phyloP scores from a whole-genome alignment of 2,797 vertebrate species.

The Acanthis flammea region DNA sequence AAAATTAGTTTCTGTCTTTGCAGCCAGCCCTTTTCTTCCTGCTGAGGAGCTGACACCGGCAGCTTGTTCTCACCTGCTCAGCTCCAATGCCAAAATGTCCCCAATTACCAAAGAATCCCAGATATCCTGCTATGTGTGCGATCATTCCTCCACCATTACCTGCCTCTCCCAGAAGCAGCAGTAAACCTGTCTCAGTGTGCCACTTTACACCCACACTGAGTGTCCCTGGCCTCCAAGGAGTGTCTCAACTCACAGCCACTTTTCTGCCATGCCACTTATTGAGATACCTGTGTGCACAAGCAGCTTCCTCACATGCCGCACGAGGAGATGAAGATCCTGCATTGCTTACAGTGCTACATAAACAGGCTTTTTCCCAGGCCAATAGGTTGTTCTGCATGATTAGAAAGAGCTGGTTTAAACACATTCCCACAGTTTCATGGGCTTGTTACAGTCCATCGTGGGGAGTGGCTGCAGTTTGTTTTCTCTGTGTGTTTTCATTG shows the following conservation, averaged over 20 bases:
- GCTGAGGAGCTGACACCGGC: not conserved
- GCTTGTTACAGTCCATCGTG: not conserved
- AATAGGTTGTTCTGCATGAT: not conserved
- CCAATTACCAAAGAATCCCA: constrained; percentile 62
- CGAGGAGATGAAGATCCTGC: not conserved
- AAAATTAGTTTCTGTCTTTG: constrained; percentile 49
- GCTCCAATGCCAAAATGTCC: constrained; percentile 47
- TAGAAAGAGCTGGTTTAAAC: constrained; percentile 9
- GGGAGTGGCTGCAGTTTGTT: not conserved
- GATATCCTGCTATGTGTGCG: constrained; percentile 36
- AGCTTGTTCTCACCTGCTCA: constrained; percentile 40
- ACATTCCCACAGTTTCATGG: not conserved
- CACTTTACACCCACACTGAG: constrained; percentile 38
- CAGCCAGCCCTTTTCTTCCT: not conserved
- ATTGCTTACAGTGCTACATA: not conserved
- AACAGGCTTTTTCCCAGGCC: not conserved
- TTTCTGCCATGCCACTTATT: not conserved
- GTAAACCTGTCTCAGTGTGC: constrained; percentile 40
- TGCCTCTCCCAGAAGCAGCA: constrained; percentile 39
- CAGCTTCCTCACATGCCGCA: not conserved
- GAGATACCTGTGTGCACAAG: not conserved
- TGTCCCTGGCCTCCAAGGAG: constrained; percentile 25
- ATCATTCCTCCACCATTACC: constrained; percentile 44
- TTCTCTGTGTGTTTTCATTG: not conserved
- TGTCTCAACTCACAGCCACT: not conserved